Evolutionary conservation across 2,113 vertebrate species (phyloP).

Genomic region (Paraplagusia blochii): DNA sequence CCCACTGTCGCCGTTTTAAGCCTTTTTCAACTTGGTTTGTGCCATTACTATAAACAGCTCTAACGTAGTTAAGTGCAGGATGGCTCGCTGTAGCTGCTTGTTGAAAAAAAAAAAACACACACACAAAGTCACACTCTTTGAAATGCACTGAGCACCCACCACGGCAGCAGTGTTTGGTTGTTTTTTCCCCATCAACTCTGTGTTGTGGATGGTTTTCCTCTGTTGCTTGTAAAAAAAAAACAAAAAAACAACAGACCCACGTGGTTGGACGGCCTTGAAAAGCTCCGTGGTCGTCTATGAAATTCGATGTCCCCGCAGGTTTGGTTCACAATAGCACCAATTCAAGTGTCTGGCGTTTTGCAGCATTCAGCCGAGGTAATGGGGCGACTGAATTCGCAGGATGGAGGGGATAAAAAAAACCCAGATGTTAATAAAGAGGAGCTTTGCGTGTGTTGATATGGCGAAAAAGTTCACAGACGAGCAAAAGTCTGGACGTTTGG

Average conservation of each 20-base stretch:
- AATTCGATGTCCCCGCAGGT: conserved; percentile 42
- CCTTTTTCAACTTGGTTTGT: conserved; percentile 47
- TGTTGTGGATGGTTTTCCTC: conserved; percentile 31
- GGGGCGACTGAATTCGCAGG: conserved; percentile 10
- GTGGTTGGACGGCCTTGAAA: conserved; percentile 41
- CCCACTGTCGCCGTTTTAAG: conserved; percentile 33
- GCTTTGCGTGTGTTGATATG: conserved; percentile 53
- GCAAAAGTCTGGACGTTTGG: conserved; percentile 30
- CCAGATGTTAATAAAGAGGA: conserved; percentile 23
- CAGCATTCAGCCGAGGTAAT: conserved; percentile 33
- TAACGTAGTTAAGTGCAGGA: conserved; percentile 69
- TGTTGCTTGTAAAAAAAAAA: conserved; percentile 33
- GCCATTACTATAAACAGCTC: conserved; percentile 61
- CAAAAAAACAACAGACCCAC: conserved; percentile 38
- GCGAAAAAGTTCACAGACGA: conserved; percentile 45
- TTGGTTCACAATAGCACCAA: conserved; percentile 73
- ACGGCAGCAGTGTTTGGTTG: conserved; percentile 55
- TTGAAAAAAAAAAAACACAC: conserved; percentile 26
- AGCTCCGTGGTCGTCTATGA: conserved; percentile 40
- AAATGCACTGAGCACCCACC: conserved; percentile 59
- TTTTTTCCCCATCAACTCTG: conserved; percentile 11
- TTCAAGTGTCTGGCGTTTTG: conserved; percentile 53
- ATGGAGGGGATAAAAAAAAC: conserved; percentile 23
- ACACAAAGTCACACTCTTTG: conserved; percentile 45
- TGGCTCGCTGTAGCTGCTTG: conserved; percentile 72